Conservation (phyloP, 2,888 invertebrate genomes). For the Acronicta alni region DNA sequence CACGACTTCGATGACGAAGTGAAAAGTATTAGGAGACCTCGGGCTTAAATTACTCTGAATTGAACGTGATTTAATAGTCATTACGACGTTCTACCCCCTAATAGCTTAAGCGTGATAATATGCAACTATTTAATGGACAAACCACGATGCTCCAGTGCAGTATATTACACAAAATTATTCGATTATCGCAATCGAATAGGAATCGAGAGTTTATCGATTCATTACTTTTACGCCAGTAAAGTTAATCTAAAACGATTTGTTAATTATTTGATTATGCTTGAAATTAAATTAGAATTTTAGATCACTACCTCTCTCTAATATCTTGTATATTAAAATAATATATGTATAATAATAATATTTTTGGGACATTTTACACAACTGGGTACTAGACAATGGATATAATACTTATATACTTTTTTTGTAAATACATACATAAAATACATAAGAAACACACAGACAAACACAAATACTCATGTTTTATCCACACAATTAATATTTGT, state of each 20-base stretch:
- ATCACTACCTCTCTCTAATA: too few species aligned
- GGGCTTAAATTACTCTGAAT: conserved; percentile 5
- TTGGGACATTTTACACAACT: too few species aligned
- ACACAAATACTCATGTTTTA: too few species aligned
- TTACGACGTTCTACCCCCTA: conserved; percentile 30
- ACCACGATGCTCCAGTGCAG: conserved; percentile 39
- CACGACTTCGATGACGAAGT: too few species aligned
- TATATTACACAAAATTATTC: conserved; percentile 45
- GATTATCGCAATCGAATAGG: conserved; percentile 44
- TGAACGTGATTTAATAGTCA: conserved; percentile 20
- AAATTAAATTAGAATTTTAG: neutral
- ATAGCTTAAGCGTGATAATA: conserved; percentile 40
- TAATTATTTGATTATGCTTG: neutral
- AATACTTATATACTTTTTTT: too few species aligned
- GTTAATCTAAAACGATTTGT: conserved; percentile 14
- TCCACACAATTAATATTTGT: too few species aligned
- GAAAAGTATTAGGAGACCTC: conserved; percentile 12
- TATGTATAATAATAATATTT: too few species aligned
- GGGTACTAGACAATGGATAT: too few species aligned
- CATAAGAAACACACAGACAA: too few species aligned
- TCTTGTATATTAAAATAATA: too few species aligned
- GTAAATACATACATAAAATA: too few species aligned
- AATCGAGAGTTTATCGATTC: conserved; percentile 38
- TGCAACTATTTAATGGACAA: conserved; percentile 41
- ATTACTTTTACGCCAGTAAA: conserved; percentile 35